A percentile compares a stretch with the other conserved stretches of the same genome.
Conservation (phyloP, 2,888 invertebrate species). For the Lypha dubia region DNA sequence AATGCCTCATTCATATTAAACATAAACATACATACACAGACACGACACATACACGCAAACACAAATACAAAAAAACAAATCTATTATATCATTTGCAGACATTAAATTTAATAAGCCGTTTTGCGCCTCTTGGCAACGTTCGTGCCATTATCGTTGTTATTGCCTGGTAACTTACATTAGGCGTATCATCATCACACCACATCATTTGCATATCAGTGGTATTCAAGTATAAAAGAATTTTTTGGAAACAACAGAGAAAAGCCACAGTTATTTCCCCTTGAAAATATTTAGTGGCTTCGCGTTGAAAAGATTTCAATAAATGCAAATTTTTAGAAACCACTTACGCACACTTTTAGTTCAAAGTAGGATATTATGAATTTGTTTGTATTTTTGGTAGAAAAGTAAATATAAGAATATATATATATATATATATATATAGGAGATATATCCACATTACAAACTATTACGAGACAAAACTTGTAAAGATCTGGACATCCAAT, state of each 20-base stretch:
- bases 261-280: neutral
- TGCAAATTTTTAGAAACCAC: neutral
- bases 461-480: too few relatives aligned
- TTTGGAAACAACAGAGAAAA: neutral
- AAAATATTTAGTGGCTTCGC: constrained; percentile 1
- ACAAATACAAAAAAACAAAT: neutral
- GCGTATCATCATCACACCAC: constrained; percentile 6
- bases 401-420: too few relatives aligned
- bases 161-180: constrained; percentile 6
- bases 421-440: too few relatives aligned
- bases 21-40: neutral
- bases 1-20: neutral
- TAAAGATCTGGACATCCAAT: too few relatives aligned
- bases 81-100: neutral
- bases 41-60: too few relatives aligned
- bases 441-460: too few relatives aligned
- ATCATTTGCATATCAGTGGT: neutral
- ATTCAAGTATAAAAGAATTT: neutral
- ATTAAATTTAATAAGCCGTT: neutral
- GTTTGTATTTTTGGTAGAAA: too few relatives aligned
- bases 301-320: constrained; percentile 1
- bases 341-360: too few relatives aligned
- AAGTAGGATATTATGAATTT: too few relatives aligned
- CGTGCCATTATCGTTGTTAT: neutral
- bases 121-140: neutral